Evolutionary conservation across 2,113 vertebrate species (phyloP).

Genomic region (Heterotilapia buettikoferi): DNA sequence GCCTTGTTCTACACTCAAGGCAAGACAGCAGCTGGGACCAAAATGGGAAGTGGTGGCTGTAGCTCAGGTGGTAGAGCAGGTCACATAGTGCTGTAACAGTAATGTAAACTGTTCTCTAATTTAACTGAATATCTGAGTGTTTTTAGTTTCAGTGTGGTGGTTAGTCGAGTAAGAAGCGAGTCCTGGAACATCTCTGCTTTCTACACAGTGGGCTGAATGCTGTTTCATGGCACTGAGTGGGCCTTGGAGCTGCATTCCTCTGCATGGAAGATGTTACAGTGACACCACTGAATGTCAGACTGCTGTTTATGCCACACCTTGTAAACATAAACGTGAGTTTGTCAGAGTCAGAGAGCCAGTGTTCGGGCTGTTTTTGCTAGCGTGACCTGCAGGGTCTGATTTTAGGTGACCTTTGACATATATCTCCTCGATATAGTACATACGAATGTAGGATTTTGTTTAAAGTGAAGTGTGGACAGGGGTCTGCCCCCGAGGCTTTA

Average conservation of each 20-base stretch:
- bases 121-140: background rate
- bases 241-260: background rate
- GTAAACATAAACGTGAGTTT: background rate
- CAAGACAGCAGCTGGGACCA: background rate
- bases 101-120: background rate
- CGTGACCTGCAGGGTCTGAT: background rate
- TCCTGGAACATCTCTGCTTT: background rate
- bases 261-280: background rate
- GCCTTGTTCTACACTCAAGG: background rate
- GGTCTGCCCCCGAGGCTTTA: constrained; percentile 5
- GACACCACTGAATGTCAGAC: background rate
- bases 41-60: background rate
- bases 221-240: background rate
- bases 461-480: background rate
- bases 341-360: background rate
- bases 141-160: background rate
- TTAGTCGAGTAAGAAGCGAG: background rate
- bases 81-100: background rate
- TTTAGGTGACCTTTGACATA: background rate
- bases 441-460: background rate
- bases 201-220: background rate
- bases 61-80: background rate
- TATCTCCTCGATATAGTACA: background rate
- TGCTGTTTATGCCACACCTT: background rate
- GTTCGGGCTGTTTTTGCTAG: background rate